Evolutionary conservation across 2,113 vertebrate species (phyloP), one percentile per base, ranked within the genome.

Genomic region (Rana temporaria): DNA sequence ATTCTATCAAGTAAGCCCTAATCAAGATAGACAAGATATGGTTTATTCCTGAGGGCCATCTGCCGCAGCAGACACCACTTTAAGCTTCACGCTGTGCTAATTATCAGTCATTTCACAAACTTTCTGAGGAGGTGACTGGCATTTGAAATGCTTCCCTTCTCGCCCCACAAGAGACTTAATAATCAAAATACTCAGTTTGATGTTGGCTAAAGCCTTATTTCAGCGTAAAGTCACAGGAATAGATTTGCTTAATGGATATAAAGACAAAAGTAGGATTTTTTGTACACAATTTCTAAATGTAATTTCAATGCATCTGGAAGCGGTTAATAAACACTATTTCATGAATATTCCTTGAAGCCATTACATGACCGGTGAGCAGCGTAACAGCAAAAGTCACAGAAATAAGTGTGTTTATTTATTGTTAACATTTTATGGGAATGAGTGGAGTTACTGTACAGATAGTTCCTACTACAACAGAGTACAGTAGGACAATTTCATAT

Each of bases 51-150:
- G 20, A 24, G 64, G 75, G 75, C 82, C n/a, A 22, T 68, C 82
- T 42, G 59, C 81, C 19, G 5, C 11, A 22, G 6, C 56, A 57
- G 72, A 83, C 79, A 85, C 18, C 32, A 65, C 78, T 75, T 78
- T 53, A 55, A 76, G 9, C 65, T 69, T 72, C 48, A 32, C 1
- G 4, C 72, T 67, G 68, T 20, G 48, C 79, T 62, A 59, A 30
- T 48, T 65, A 6, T 60, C 72, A 83, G 63, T 76, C 81, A 76
- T 83, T 83, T 83, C 81, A 68, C 81, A 83, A 83, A 83, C 63
- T 83, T 83, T 83, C 63, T 60, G 26, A 83, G 64, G 63, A 83
- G 81, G 81, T 83, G 81, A 83, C 81, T 83, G 81, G 81, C 81
- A 83, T 83, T 83, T 83, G 32, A 83, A 83, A 82, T 76, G 63